These are phyloP conservation scores for Anguilla pacifica DNA, from an alignment of 2,797 vertebrate genomes.

Conservation along the genomic window DNA sequence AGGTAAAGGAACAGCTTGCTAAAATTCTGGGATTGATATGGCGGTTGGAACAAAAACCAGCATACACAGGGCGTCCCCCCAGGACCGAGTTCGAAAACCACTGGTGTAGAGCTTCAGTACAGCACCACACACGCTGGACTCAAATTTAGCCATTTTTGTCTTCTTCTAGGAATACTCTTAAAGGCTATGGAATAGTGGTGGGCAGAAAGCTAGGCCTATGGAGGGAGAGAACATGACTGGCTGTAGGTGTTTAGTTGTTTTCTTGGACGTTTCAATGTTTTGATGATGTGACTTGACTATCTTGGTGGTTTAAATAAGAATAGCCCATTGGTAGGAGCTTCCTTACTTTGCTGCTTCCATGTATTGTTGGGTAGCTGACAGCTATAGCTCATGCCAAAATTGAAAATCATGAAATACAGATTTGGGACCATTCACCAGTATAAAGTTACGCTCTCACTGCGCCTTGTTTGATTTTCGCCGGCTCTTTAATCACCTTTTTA, in stretches of 20 bases:
- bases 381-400: not conserved
- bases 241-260: not conserved
- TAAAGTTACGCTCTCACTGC: not conserved
- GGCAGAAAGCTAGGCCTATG: not conserved
- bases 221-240: not conserved
- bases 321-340: not conserved
- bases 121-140: not conserved
- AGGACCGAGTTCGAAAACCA: not conserved
- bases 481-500: not conserved
- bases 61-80: not conserved
- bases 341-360: not conserved
- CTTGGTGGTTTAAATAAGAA: not conserved
- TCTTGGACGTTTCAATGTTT: not conserved
- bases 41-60: not conserved
- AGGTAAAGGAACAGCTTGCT: not conserved
- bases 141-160: not conserved
- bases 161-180: not conserved
- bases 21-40: not conserved
- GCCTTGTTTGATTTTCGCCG: no score
- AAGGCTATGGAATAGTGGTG: no score
- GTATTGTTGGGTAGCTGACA: not conserved
- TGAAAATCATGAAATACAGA: not conserved
- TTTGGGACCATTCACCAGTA: not conserved
- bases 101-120: not conserved
- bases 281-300: no score